Evolutionary conservation across 2,797 vertebrate species (phyloP), one percentile per base, ranked within the genome.

Genomic region (Chrosomus eos): DNA sequence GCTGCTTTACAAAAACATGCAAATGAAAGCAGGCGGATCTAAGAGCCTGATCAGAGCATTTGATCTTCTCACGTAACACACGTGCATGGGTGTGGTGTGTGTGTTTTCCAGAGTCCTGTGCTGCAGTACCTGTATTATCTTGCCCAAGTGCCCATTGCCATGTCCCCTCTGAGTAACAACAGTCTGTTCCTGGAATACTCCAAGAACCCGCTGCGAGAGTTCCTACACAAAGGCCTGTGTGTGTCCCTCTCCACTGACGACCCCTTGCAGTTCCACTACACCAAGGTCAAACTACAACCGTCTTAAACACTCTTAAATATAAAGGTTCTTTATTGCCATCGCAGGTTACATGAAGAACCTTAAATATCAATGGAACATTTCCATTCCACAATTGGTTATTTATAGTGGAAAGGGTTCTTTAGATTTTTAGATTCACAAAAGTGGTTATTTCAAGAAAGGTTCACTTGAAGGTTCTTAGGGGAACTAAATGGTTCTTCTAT

Each of bases 121-220:
- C 90, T 99, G 89, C 97, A 99, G 95, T 99, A 99, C 85, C 96
- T 99, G 88, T 99, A 98, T 93, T 99, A 99, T 90, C 96, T 99
- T 89, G 96, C 96, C 84, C 97, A 99, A 95, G 95, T 99, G 36
- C 98, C 98, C 26, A 99, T 99, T 60, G 98, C 98, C 85, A 99
- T 99, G 98, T 99, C 98, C 62, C 98, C 98, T 0, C 96, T 99
- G 62, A 99, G 98, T 92, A 99, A 99, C 94, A 99, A 99, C 93
- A 99, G 98, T 88, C 93, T 99, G 2, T 99, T 99, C 91, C 93
- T 99, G 84, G 94, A 99, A 91, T 99, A 99, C 92, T 98, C 98
- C 79, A 99, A 99, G 92, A 99, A 97, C 88, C 98, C 98, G 0
- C 93, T 99, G 11, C 90, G 95, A 84, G 98, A 99, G 88, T 99